Evolutionary conservation across 2,113 vertebrate genomes (phyloP).

Genomic region (Corynorhinus townsendii): DNA sequence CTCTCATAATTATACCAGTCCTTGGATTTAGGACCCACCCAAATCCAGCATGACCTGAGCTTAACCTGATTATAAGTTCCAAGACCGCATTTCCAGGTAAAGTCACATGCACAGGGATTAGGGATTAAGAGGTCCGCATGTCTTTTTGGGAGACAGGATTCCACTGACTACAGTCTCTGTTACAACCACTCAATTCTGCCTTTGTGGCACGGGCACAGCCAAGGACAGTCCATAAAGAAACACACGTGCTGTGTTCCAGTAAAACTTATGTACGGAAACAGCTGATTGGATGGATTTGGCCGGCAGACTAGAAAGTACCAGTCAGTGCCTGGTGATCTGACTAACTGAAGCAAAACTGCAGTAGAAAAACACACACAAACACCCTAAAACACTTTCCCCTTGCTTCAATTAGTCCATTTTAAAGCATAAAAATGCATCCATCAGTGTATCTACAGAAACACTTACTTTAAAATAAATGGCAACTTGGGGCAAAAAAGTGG

Average conservation of each 20-base stretch:
- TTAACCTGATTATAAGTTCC: not conserved
- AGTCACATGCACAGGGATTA: not conserved
- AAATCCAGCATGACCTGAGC: not conserved
- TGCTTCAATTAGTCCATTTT: not conserved
- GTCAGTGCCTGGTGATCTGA: not conserved
- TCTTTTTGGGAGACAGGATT: not conserved
- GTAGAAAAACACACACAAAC: not conserved
- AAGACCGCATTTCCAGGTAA: not conserved
- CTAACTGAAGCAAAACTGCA: not conserved
- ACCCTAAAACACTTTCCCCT: not conserved
- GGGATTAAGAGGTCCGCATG: not conserved
- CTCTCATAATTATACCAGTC: not conserved
- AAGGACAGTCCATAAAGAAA: not conserved
- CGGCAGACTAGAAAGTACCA: not conserved
- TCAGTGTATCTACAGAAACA: not conserved
- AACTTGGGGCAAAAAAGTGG: not conserved
- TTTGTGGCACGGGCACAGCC: not conserved
- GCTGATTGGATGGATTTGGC: not conserved
- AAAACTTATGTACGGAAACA: not conserved
- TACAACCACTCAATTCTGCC: not conserved
- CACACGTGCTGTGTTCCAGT: not conserved
- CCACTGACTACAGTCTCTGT: not conserved
- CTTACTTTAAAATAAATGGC: constrained; percentile 15
- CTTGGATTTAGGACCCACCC: not conserved
- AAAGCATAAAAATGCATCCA: not conserved